Conservation (phyloP, 1,140 invertebrate genomes). For the Ericerus pela region DNA sequence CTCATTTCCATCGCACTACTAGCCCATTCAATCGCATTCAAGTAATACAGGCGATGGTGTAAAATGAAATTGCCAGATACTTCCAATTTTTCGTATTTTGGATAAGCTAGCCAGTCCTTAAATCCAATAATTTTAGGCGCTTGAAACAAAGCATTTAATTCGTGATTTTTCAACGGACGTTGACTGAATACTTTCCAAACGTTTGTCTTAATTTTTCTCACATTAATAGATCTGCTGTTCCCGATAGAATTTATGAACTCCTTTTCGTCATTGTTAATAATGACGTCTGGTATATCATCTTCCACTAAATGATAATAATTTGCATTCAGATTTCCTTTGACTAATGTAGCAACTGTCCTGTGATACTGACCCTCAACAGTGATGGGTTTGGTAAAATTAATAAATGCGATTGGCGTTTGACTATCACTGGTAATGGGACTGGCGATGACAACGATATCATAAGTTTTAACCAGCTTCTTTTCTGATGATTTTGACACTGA, state of each 20-base stretch:
- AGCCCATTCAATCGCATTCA: conserved; percentile 51
- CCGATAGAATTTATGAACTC: conserved; percentile 32
- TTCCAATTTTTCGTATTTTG: conserved; percentile 35
- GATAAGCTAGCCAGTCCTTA: conserved; percentile 46
- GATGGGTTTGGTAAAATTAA: conserved; percentile 1
- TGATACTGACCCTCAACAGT: conserved; percentile 34
- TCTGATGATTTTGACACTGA: conserved; percentile 17
- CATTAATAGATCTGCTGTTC: conserved; percentile 31
- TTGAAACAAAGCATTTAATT: conserved; percentile 37
- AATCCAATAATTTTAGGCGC: conserved; percentile 31
- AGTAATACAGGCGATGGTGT: conserved; percentile 40
- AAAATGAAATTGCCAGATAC: conserved; percentile 38
- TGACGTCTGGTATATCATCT: conserved; percentile 27
- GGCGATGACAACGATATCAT: conserved; percentile 46
- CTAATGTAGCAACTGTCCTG: conserved; percentile 40
- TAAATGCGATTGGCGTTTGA: conserved; percentile 20
- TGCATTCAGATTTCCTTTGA: conserved; percentile 34
- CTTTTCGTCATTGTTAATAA: conserved; percentile 37
- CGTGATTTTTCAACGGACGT: conserved; percentile 29
- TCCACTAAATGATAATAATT: conserved; percentile 32
- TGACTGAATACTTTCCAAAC: conserved; percentile 47
- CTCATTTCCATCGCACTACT: conserved; percentile 61
- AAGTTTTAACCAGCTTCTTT: conserved; percentile 23
- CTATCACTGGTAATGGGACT: conserved; percentile 36
- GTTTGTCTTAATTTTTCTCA: conserved; percentile 18